Percentiles rank a stretch among this genome's conserved stretches.
Conservation (phyloP, 2,888 invertebrate genomes). For the Protonemura montana region DNA sequence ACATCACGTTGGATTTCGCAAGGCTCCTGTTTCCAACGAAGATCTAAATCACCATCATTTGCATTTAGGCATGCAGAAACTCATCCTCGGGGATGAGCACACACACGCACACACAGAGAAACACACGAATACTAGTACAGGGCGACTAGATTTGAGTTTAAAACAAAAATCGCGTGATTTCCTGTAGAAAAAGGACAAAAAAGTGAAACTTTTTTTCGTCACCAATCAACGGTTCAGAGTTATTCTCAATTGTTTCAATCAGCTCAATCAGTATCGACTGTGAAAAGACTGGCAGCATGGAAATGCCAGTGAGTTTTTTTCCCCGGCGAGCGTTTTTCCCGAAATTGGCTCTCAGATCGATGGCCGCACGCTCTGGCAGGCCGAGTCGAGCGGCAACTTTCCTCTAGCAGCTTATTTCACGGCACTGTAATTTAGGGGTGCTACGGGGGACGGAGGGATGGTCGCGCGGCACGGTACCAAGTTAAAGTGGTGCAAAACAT, state of each 20-base stretch:
- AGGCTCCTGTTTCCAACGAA: not conserved
- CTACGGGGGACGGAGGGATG: not conserved
- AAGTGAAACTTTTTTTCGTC: not conserved
- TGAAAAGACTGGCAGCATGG: not conserved
- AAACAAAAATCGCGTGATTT: not conserved
- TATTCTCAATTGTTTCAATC: not conserved
- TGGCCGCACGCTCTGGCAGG: not conserved
- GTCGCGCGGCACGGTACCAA: not conserved
- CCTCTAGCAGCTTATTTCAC: conserved; percentile 18
- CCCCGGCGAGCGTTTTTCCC: not conserved
- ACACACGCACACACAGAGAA: not conserved
- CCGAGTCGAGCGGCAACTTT: not conserved
- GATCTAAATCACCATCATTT: not conserved
- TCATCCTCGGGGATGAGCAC: not conserved
- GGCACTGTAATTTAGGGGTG: conserved; percentile 31
- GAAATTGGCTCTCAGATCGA: conserved; percentile 13
- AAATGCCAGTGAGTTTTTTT: not conserved
- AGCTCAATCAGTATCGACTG: not conserved
- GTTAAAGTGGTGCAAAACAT: conserved; percentile 17
- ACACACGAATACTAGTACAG: not conserved
- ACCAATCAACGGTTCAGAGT: not conserved
- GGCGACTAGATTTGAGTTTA: not conserved
- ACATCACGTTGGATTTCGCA: not conserved
- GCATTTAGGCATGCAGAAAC: not conserved
- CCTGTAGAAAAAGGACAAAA: not conserved